Percentiles rank a stretch among this genome's conserved stretches.
Conservation (phyloP, 2,113 vertebrate genomes). For the Apodemus sylvaticus region DNA sequence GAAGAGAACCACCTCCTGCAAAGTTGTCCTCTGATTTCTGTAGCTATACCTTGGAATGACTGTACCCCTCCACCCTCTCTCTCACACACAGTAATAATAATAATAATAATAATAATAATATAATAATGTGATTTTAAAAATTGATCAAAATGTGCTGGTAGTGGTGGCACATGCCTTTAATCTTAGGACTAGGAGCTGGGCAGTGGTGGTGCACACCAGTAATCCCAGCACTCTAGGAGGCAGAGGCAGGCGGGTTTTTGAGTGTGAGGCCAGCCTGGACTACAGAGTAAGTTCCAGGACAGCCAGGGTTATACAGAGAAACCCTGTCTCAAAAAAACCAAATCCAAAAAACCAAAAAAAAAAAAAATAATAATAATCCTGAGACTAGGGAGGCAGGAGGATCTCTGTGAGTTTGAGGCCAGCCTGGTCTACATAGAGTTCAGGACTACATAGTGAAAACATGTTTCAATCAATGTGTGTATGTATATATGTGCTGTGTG, state of each 20-base stretch:
- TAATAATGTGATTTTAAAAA: neutral
- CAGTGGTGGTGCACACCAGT: too few species aligned
- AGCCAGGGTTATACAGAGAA: too few species aligned
- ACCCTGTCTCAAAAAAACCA: too few species aligned
- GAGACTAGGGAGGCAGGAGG: neutral
- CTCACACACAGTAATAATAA: neutral
- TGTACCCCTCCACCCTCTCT: neutral
- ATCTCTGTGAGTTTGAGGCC: neutral
- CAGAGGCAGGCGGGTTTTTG: too few species aligned
- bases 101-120: neutral
- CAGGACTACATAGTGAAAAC: neutral
- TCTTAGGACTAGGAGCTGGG: neutral
- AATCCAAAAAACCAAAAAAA: too few species aligned
- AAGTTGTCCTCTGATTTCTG: neutral
- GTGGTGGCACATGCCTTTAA: neutral
- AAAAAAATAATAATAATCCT: too few species aligned
- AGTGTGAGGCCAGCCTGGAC: too few species aligned
- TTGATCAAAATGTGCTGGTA: neutral
- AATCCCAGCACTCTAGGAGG: too few species aligned
- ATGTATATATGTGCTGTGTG: too few species aligned
- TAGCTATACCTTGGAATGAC: neutral
- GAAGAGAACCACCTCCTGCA: neutral
- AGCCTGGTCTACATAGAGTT: neutral
- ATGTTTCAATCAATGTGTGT: too few species aligned
- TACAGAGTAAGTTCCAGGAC: too few species aligned